Evolutionary conservation across 2,888 invertebrate genomes (phyloP).

Genomic region (Charanyca ferruginea): DNA sequence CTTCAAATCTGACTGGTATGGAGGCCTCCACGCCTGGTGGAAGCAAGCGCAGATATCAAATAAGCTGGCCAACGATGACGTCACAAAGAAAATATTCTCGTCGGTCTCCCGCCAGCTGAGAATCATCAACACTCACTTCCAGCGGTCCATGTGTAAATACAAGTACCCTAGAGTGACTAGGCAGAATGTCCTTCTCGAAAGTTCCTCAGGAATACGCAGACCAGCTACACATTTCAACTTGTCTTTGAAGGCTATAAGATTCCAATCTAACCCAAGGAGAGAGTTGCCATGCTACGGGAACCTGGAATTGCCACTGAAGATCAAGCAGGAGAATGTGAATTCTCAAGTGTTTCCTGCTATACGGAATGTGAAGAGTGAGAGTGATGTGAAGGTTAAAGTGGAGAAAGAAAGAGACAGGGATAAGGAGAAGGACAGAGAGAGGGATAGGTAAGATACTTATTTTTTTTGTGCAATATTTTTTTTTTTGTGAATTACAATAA

Average conservation of each 20-base stretch:
- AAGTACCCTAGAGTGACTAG: slow-evolving; percentile 87
- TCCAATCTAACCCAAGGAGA: slow-evolving; percentile 83
- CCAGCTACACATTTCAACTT: slow-evolving; percentile 81
- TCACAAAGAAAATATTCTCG: slow-evolving; percentile 82
- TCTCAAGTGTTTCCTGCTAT: slow-evolving; percentile 79
- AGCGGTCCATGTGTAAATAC: slow-evolving; percentile 83
- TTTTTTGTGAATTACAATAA: too few species aligned
- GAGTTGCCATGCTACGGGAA: slow-evolving; percentile 88
- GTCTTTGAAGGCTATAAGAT: slow-evolving; percentile 82
- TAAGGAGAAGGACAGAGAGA: slow-evolving; percentile 72
- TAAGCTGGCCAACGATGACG: slow-evolving; percentile 78
- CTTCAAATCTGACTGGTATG: slow-evolving; percentile 75
- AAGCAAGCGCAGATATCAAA: slow-evolving; percentile 80
- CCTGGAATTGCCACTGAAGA: slow-evolving; percentile 85
- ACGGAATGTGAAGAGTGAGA: slow-evolving; percentile 73
- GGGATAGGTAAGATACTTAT: slow-evolving; percentile 57
- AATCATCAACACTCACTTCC: slow-evolving; percentile 86
- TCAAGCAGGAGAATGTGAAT: slow-evolving; percentile 79
- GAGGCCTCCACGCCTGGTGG: slow-evolving; percentile 81
- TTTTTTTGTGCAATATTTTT: too few species aligned
- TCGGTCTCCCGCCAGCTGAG: slow-evolving; percentile 85
- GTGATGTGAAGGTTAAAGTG: slow-evolving; percentile 75
- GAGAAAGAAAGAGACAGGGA: slow-evolving; percentile 75
- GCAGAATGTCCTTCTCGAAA: slow-evolving; percentile 85
- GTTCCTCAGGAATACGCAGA: slow-evolving; percentile 72